phyloP scores from a whole-genome alignment of 2,888 invertebrate species.

The Scaptomyza caliginosa region DNA sequence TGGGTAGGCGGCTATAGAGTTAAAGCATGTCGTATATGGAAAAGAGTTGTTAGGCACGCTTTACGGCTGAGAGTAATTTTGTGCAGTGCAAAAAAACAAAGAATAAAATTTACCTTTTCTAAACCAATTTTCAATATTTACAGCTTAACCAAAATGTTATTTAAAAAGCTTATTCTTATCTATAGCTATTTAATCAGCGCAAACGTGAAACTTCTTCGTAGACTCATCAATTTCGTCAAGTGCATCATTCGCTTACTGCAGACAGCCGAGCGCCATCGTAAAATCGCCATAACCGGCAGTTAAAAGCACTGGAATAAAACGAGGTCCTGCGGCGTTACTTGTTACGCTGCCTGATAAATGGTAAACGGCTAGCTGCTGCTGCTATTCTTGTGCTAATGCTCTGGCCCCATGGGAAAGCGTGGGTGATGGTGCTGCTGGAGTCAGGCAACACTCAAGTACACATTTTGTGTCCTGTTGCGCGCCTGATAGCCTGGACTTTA shows the following conservation, averaged over 20 bases:
- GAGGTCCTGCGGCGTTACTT: conserved; percentile 64
- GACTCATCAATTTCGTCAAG: conserved; percentile 1
- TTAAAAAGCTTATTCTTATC: neutral
- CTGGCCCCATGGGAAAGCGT: neutral
- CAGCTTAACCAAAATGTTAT: neutral
- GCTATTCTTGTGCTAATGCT: conserved; percentile 10
- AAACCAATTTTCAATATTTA: neutral
- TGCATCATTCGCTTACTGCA: conserved; percentile 37
- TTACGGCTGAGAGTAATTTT: conserved; percentile 24
- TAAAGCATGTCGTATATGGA: conserved; percentile 13
- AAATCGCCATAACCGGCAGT: conserved; percentile 55
- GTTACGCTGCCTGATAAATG: conserved; percentile 69
- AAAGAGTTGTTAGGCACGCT: conserved; percentile 35
- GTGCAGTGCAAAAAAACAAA: conserved; percentile 29
- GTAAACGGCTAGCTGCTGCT: conserved; percentile 16
- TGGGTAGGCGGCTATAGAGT: conserved; percentile 13
- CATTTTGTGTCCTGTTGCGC: conserved; percentile 58
- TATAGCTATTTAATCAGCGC: neutral
- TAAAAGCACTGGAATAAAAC: conserved; percentile 59
- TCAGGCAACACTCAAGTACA: conserved; percentile 6
- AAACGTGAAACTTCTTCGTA: neutral
- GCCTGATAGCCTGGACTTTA: conserved; percentile 35
- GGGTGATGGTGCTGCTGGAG: neutral
- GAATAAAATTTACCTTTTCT: neutral
- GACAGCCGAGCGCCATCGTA: conserved; percentile 20